These are phyloP conservation scores for Lytechinus variegatus DNA, from an alignment of 35 echinoderm and acorn worm species.

Conservation along the genomic window DNA sequence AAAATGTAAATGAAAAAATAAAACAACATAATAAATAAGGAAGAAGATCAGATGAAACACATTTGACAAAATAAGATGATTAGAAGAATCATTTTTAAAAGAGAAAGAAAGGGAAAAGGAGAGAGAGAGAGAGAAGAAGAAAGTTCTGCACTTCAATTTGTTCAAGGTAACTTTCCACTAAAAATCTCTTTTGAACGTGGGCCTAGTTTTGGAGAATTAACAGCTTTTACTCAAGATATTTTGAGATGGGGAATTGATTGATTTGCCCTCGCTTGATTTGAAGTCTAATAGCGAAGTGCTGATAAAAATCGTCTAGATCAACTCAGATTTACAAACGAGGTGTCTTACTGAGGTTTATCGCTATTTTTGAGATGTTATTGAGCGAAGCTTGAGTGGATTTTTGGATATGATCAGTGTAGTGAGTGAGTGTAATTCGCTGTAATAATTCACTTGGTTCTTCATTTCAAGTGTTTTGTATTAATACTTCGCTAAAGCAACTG, in stretches of 20 bases:
- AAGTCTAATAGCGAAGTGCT: slow-evolving; percentile 42
- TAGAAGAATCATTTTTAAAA: no score
- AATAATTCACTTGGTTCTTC: neutral
- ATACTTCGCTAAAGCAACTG: no score
- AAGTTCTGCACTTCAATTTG: neutral
- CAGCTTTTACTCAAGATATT: neutral
- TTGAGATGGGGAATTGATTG: slow-evolving; percentile 6
- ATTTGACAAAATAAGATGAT: neutral
- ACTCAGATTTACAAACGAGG: neutral
- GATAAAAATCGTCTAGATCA: slow-evolving; percentile 23
- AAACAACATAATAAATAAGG: no score
- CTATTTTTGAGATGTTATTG: neutral
- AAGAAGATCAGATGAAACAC: no score
- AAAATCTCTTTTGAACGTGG: neutral
- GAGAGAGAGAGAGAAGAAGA: neutral
- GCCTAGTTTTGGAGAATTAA: slow-evolving; percentile 26
- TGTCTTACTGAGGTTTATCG: slow-evolving; percentile 5
- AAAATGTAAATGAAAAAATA: no score
- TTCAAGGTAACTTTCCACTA: neutral
- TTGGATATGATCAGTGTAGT: neutral
- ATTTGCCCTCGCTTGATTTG: neutral
- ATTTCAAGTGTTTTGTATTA: neutral
- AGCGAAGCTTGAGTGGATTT: neutral
- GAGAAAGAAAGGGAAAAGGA: neutral
- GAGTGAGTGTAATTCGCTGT: neutral